These are phyloP conservation scores for Orgyia antiqua DNA, from an alignment of 2,888 invertebrate species.

Conservation along the genomic window DNA sequence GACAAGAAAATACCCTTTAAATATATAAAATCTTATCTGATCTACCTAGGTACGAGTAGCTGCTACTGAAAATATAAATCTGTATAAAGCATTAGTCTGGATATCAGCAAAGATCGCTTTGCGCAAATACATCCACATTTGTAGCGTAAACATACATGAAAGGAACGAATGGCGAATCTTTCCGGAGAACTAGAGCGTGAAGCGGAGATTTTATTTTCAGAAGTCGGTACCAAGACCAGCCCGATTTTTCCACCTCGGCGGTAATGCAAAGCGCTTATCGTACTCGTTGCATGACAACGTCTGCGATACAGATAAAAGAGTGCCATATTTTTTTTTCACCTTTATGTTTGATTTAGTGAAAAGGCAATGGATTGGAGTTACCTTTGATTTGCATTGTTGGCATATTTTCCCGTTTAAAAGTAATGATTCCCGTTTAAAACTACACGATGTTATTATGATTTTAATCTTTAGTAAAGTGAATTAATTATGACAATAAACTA, in stretches of 20 bases:
- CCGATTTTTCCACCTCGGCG: slow-evolving; percentile 39
- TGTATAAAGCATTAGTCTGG: slow-evolving; percentile 19
- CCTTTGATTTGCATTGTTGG: no score
- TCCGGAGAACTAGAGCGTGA: slow-evolving; percentile 49
- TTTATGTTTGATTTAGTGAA: no score
- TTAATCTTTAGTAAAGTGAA: no score
- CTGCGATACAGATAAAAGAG: slow-evolving; percentile 23
- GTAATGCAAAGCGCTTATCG: slow-evolving; percentile 27
- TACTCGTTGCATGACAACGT: slow-evolving; percentile 12
- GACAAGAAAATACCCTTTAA: no score
- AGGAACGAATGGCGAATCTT: slow-evolving; percentile 47
- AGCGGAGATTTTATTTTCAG: slow-evolving; percentile 53
- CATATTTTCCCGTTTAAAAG: no score
- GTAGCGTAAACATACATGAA: slow-evolving; percentile 37
- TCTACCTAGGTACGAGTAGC: no score
- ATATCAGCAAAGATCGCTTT: slow-evolving; percentile 20
- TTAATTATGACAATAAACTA: no score
- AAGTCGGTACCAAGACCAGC: slow-evolving; percentile 38
- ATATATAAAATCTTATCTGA: no score
- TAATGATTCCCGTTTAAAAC: no score
- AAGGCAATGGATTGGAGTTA: background rate
- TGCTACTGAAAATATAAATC: no score
- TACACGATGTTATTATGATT: no score
- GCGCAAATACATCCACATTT: slow-evolving; percentile 23
- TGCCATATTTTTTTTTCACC: slow-evolving; percentile 10